Evolutionary conservation across 1,140 invertebrate genomes (phyloP), one percentile per base, ranked within the genome.

Genomic region (Drosophila bipectinata): DNA sequence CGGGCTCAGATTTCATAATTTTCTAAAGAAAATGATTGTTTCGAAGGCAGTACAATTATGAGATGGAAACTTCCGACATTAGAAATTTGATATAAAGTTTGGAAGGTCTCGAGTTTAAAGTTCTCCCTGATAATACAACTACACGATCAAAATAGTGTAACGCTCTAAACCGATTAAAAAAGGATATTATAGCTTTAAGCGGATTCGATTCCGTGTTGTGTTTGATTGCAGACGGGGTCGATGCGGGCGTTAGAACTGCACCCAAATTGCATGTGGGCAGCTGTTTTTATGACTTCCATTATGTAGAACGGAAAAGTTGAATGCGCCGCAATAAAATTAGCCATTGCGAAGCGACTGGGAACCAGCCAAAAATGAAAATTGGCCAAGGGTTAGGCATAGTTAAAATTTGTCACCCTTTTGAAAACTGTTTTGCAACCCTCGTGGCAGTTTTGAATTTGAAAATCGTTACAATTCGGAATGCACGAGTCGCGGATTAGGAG

Each of bases 281-380:
- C 83, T 87, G 83, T 79, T 87, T 87, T 87, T 87, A 88, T 77
- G 83, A 88, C 77, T 85, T 72, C 34, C 54, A 53, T 56, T 75
- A 58, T 61, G 52, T 64, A 67, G 74, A 47, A 77, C 32, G 69
- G 8, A 12, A 55, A 67, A 67, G 66, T 68, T 37, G 49, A 64
- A 60, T 58, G 51, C 74, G 77, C 60, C 44, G 57, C 77, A 72
- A 88, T 83, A 87, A 79, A 87, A 89, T 87, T 88, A 88, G 83
- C 79, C 45, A 62, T 54, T 54, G 85, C 47, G 49, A 47, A 72
- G 48, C 57, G 34, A 61, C 15, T 45, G 57, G 55, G 39, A 74
- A 79, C 56, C 52, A 66, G 64, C 34, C 58, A 74, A 61, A 63
- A 60, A 64, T 61, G 10, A 34, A 21, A 57, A 53, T 51, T 28